These are phyloP conservation scores for Agelaius phoeniceus DNA, from an alignment of 2,113 vertebrate genomes.

Conservation along the genomic window DNA sequence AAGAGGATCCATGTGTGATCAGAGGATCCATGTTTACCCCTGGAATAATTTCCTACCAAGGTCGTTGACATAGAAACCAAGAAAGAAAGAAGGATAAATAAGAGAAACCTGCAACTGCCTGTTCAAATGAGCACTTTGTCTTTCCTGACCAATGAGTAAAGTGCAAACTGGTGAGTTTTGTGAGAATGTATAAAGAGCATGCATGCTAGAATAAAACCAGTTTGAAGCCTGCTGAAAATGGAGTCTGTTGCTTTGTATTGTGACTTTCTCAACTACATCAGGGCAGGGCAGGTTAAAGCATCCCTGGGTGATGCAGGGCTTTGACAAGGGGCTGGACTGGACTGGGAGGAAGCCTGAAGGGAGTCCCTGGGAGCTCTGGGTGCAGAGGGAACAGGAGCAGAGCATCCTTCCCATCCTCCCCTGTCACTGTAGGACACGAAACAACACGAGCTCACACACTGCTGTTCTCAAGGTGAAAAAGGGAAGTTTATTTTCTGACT, in stretches of 20 bases:
- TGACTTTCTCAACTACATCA: rapidly evolving
- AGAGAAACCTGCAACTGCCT: background rate
- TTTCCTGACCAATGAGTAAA: background rate
- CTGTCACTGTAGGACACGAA: no score
- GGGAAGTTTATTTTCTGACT: no score
- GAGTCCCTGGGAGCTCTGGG: background rate
- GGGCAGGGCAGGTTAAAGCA: background rate
- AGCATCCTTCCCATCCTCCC: background rate
- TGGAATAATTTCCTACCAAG: background rate
- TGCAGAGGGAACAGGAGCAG: rapidly evolving
- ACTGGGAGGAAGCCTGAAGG: background rate
- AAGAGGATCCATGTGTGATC: no score
- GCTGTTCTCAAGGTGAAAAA: no score
- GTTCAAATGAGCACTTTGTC: background rate
- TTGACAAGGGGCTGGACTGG: background rate
- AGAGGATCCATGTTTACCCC: background rate
- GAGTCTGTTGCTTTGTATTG: background rate
- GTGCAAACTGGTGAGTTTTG: background rate
- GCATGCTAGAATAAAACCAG: background rate
- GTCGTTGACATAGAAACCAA: background rate
- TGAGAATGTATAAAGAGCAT: background rate
- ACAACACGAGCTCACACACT: no score
- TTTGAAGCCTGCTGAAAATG: background rate
- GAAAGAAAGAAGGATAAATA: background rate
- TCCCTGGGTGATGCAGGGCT: background rate